A percentile compares a stretch with the other conserved stretches of the same genome.
These are phyloP conservation scores for Rhincodon typus DNA, from an alignment of 2,797 vertebrate species.

Conservation along the genomic window DNA sequence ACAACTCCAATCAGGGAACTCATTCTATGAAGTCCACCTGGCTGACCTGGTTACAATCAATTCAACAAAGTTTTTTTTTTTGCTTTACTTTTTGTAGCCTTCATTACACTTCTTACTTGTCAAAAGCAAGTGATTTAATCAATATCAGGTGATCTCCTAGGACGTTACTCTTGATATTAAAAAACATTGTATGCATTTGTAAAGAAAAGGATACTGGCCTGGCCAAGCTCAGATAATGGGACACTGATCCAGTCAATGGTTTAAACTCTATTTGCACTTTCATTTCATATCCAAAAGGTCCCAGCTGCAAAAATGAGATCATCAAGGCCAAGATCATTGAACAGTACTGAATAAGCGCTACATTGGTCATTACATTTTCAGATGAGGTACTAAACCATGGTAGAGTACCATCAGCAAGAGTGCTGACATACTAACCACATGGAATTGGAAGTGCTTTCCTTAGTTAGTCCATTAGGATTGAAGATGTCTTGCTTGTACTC, in stretches of 20 bases:
- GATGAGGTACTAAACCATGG: background rate
- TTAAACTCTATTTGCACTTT: background rate
- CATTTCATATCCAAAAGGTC: background rate
- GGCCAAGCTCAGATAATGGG: background rate
- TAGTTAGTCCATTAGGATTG: too few species aligned
- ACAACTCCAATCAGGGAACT: too few species aligned
- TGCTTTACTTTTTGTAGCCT: background rate
- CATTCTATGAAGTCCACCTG: too few species aligned
- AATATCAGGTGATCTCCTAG: background rate
- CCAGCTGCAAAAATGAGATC: background rate
- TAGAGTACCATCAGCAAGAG: too few species aligned
- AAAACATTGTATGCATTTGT: background rate
- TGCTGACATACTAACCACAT: background rate
- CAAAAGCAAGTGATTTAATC: background rate
- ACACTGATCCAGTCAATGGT: background rate
- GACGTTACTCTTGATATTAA: background rate
- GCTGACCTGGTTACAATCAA: too few species aligned
- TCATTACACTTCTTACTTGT: background rate
- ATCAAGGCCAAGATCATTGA: background rate
- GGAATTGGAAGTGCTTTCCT: background rate
- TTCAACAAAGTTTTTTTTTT: background rate
- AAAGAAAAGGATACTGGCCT: background rate
- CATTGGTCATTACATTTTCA: background rate
- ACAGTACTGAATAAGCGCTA: background rate
- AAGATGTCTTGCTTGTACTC: too few species aligned